Base-by-base conservation (phyloP, 1,140 invertebrate species). In the Achatina immaculata region DNA sequence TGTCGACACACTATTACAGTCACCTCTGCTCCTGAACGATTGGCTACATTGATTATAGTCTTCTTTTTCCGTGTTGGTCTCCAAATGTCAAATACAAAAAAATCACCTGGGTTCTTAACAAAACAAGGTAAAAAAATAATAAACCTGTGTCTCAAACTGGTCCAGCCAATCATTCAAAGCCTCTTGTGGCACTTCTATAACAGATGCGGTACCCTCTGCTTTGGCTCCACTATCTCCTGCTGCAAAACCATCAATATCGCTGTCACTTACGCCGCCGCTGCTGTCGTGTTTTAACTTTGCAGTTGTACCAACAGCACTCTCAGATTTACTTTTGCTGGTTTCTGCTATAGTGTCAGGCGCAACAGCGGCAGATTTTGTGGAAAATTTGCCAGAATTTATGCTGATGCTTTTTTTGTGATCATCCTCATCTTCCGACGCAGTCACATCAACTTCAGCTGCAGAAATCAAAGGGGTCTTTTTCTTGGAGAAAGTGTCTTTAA, bases 341-440 rank as follows among this genome's bases (percentile, higher is more conserved):
- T 73, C 48, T 11, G 9, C 36, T 40, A 24, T 38, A 69, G 6
- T 42, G 9, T 69, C 2, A 3, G 4, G n/a, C 28, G 1, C 28
- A 21, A 4, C 28, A 2, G n/a, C 58, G 9, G 58, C n/a, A 62
- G 58, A 9, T 3, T 62, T 19, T 62, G 58, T 31, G 28, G n/a
- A 62, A 11, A 3, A 4, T 34, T 62, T 62, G n/a, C 6, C 21
- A 4, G n/a, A 31, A 62, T 31, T 28, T 62, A 16, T 31, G 28
- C 16, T 62, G 4, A 31, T 16, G 16, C 58, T 34, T 31, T 9
- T 31, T 14, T 14, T 6, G n/a, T 11, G 14, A 31, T 62, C 58
- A 19, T 72, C 31, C 21, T 80, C 77, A 21, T 85, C 84, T 43
- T 84, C 83, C 43, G 83, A 82, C 51, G 85, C 82, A 19, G 82